A percentile compares a stretch with the other conserved stretches of the same genome.
These are phyloP conservation scores for Drosophila auraria DNA, from an alignment of 1,140 invertebrate species.

Conservation along the genomic window DNA sequence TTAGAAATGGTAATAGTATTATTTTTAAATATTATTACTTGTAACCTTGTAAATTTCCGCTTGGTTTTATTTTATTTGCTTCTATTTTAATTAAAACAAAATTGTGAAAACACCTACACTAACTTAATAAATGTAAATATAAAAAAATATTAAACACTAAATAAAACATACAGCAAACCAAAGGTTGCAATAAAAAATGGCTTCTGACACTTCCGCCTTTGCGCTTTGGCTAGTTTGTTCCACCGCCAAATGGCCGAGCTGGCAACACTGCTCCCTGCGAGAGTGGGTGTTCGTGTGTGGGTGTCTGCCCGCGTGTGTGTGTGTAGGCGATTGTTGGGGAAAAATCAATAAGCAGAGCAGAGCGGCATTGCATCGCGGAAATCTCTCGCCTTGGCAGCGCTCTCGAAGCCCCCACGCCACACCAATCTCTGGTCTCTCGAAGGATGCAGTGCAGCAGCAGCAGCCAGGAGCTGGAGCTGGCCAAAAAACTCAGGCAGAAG, in stretches of 20 bases:
- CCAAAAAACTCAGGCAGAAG: background rate
- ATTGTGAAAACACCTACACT: no score
- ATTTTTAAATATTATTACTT: no score
- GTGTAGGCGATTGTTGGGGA: slow-evolving; percentile 42
- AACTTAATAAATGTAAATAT: no score
- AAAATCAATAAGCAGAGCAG: slow-evolving; percentile 59
- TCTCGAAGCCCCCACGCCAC: background rate
- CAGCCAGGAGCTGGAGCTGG: background rate
- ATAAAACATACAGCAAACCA: background rate
- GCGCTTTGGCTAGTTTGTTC: slow-evolving; percentile 9
- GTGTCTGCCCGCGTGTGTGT: slow-evolving; percentile 13
- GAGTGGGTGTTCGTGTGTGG: slow-evolving; percentile 13
- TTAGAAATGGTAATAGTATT: no score
- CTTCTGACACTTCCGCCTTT: slow-evolving; percentile 19
- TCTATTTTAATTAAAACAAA: no score
- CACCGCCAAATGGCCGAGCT: slow-evolving; percentile 16
- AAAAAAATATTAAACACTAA: background rate
- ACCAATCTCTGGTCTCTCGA: background rate
- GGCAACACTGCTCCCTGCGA: slow-evolving; percentile 24
- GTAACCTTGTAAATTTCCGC: no score
- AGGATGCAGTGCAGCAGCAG: slow-evolving; percentile 24
- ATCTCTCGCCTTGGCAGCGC: slow-evolving; percentile 30
- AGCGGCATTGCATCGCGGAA: slow-evolving; percentile 36
- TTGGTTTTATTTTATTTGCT: no score
- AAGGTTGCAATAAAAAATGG: slow-evolving; percentile 10